phyloP scores from a whole-genome alignment of 2,113 vertebrate species.

The Phycodurus eques region DNA sequence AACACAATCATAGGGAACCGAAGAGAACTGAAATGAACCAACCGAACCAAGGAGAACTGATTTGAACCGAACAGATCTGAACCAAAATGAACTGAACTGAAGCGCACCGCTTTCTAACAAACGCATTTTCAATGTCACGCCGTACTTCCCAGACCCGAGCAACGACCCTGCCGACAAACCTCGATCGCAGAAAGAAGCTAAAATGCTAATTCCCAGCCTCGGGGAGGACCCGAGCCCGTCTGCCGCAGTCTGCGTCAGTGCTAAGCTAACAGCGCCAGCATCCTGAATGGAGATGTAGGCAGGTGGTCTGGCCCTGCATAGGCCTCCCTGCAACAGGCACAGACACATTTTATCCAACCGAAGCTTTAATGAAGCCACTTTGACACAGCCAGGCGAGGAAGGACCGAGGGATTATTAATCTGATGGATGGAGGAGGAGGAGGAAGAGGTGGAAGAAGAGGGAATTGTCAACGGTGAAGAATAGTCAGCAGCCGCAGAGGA shows the following conservation, averaged over 20 bases:
- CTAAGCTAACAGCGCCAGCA: slow-evolving; percentile 27
- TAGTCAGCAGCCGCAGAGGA: slow-evolving; percentile 69
- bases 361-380: slow-evolving; percentile 58
- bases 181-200: slow-evolving; percentile 6
- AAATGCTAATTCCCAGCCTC: slow-evolving; percentile 40
- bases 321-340: neutral
- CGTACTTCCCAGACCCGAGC: neutral
- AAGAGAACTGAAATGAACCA: neutral
- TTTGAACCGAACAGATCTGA: neutral
- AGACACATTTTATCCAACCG: neutral
- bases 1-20: too few relatives aligned
- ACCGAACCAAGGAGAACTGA: neutral
- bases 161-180: neutral
- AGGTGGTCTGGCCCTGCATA: neutral
- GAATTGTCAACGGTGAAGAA: slow-evolving; percentile 78
- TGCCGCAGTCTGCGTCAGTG: slow-evolving; percentile 46
- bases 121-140: neutral
- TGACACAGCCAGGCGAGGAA: slow-evolving; percentile 44
- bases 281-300: neutral
- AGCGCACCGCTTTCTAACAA: neutral
- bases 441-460: slow-evolving; percentile 62
- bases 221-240: neutral
- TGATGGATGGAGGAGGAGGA: slow-evolving; percentile 74
- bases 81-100: neutral
- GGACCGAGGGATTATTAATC: slow-evolving; percentile 70